Evolutionary conservation across 2,888 invertebrate genomes (phyloP), one percentile per base, ranked within the genome.

Genomic region (Gastracanthus pulcherrimus): DNA sequence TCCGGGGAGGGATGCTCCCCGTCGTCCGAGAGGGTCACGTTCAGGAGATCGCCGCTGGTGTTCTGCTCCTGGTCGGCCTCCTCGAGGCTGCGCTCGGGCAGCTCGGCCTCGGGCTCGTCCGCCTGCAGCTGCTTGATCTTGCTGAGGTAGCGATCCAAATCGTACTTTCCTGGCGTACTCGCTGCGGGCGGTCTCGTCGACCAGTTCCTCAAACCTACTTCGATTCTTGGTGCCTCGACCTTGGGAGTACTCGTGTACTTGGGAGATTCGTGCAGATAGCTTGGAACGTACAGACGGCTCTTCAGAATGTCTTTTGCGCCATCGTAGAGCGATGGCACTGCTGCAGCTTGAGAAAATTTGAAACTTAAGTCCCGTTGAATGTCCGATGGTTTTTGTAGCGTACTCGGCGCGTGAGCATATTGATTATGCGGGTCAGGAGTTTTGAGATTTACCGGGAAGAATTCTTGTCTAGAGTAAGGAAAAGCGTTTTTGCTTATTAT

Each of bases 41-140:
- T 90, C 41, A 90, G 70, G 5, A 89, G 76, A 85, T 90, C 90
- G 0, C 88, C 89, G 60, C 89, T 91, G 3, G 89, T 90, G 38
- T 90, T 89, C 80, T 90, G 88, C 36, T 90, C 89, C n/a, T 89
- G 87, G 36, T 90, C 89, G 16, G 83, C 60, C 16, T 88, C 90
- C 2, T 88, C 88, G 3, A 84, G n/a, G 41, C 87, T 89, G 2
- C 82, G 82, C 3, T 45, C 38, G 29, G n/a, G 23, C 13, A 23
- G 34, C 5, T 19, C 19, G 31, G 0, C 3, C 23, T 34, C 11
- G 64, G 62, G 51, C 84, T 7, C 82, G 11, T 86, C 86, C 2
- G 81, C 84, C 77, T 90, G 89, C 16, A 89, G 86, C 11, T 84
- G 86, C 2, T 87, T 86, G 31, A 91, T 90, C 36, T 86, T 88